Conservation (phyloP, 2,797 vertebrate genomes). For the Crenuchus spilurus region DNA sequence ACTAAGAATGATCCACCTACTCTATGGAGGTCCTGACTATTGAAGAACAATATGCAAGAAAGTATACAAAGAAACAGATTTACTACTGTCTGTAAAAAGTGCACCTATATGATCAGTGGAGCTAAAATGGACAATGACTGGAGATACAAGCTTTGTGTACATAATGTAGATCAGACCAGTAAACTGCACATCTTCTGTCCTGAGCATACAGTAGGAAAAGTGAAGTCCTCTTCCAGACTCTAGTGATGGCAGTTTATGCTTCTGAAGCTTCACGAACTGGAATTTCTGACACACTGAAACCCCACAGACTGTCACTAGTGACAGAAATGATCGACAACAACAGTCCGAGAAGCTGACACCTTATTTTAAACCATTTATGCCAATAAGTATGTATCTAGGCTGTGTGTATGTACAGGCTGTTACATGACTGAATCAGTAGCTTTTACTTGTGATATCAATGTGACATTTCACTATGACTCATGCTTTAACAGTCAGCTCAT, state of each 20-base stretch:
- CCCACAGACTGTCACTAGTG: not conserved
- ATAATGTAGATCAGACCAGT: too few species aligned
- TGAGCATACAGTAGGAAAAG: not conserved
- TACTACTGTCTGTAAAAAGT: too few species aligned
- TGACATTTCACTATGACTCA: not conserved
- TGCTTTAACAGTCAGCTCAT: not conserved
- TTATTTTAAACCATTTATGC: slow-evolving; percentile 5
- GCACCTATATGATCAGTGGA: too few species aligned
- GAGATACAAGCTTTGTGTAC: too few species aligned
- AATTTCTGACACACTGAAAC: not conserved
- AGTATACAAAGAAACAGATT: too few species aligned
- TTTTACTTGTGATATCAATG: not conserved
- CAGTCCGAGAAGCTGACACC: not conserved
- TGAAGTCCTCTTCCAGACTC: not conserved
- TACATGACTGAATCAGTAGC: not conserved
- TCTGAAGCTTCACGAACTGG: not conserved
- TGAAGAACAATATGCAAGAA: too few species aligned
- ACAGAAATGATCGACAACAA: not conserved
- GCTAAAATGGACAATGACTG: too few species aligned
- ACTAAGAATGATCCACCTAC: too few species aligned
- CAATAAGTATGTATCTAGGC: not conserved
- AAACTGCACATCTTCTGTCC: not conserved
- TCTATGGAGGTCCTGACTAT: too few species aligned
- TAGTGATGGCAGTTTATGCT: not conserved
- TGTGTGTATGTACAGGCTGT: not conserved